phyloP scores from a whole-genome alignment of 2,113 vertebrate genomes.

The Chlorodrepanis virens region DNA sequence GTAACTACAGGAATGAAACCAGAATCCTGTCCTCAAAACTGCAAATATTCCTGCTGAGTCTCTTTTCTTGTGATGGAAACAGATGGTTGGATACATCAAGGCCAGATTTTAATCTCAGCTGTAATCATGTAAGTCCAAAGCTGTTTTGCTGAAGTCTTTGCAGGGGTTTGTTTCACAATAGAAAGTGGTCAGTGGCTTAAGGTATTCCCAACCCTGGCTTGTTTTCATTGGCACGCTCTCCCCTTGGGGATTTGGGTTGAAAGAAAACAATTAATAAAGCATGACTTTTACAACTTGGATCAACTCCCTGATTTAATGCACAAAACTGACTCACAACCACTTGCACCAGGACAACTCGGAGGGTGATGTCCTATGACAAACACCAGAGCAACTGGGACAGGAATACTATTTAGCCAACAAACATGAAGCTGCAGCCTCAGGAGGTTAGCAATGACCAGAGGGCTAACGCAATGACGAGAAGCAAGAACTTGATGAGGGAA shows the following conservation, averaged over 20 bases:
- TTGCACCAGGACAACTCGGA: conserved; percentile 22
- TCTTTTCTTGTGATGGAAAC: conserved; percentile 34
- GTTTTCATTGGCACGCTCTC: neutral
- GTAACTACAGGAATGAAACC: conserved; percentile 13
- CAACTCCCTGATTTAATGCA: conserved; percentile 16
- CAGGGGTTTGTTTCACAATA: conserved; percentile 51
- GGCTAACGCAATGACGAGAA: neutral
- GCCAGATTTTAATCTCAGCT: conserved; percentile 55
- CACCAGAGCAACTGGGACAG: conserved; percentile 26
- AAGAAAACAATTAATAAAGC: conserved; percentile 51
- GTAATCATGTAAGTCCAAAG: conserved; percentile 22
- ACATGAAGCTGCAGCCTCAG: neutral
- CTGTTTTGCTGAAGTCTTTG: conserved; percentile 35
- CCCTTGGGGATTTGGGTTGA: neutral
- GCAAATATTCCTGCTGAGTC: conserved; percentile 34
- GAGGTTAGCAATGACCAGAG: neutral
- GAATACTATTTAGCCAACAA: neutral
- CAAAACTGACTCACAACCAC: conserved; percentile 26
- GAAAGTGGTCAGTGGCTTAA: conserved; percentile 54
- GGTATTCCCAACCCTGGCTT: conserved; percentile 4
- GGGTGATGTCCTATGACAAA: conserved; percentile 43
- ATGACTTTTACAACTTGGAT: conserved; percentile 50
- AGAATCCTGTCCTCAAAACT: conserved; percentile 10
- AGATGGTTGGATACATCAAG: conserved; percentile 38
- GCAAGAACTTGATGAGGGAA: neutral